phyloP scores from a whole-genome alignment of 2,888 invertebrate species.

The Xanthia togata region DNA sequence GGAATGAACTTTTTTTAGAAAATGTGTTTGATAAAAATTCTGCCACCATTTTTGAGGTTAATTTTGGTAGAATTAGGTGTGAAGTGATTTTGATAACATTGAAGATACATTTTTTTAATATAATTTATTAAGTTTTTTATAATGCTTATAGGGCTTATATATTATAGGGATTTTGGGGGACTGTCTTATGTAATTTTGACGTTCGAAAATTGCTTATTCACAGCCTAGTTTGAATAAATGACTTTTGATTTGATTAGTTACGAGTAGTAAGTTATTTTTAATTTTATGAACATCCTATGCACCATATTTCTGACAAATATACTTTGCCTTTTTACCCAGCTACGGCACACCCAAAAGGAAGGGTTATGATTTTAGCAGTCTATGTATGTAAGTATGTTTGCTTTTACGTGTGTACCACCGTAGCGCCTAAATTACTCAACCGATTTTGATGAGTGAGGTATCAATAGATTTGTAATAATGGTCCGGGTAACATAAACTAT shows the following conservation, averaged over 20 bases:
- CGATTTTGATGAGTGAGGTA: no score
- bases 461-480: no score
- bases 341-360: no score
- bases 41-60: not conserved
- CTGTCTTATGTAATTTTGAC: not conserved
- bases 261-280: not conserved
- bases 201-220: not conserved
- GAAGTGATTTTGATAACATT: not conserved
- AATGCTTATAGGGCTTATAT: no score
- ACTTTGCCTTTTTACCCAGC: no score
- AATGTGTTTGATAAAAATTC: constrained; percentile 34
- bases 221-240: not conserved
- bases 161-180: not conserved
- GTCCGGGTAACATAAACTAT: no score
- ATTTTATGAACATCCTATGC: not conserved
- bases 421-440: no score
- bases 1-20: constrained; percentile 16
- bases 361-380: no score
- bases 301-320: not conserved
- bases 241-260: not conserved
- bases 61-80: constrained; percentile 4
- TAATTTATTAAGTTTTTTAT: not conserved
- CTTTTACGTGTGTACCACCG: no score
- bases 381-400: no score
- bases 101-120: not conserved